A percentile compares a stretch with the other conserved stretches of the same genome.
These are phyloP conservation scores for Zophobas morio DNA, from an alignment of 1,140 invertebrate genomes.

Conservation along the genomic window DNA sequence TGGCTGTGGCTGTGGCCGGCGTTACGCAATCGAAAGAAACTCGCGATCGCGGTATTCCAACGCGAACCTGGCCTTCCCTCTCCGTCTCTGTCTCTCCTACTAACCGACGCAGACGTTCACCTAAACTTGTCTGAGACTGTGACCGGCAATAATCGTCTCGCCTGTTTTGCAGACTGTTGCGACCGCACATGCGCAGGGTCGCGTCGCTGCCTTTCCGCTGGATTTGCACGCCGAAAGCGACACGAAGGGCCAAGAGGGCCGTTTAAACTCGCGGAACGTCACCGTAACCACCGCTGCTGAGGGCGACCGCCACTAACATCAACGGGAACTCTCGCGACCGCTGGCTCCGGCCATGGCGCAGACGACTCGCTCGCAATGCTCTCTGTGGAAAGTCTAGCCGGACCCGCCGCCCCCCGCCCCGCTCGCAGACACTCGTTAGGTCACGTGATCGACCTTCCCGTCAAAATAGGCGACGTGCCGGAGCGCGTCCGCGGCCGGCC, in stretches of 20 bases:
- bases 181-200: conserved; percentile 50
- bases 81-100: conserved; percentile 56
- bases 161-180: conserved; percentile 59
- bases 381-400: conserved; percentile 61
- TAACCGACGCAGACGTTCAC: conserved; percentile 59
- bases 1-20: conserved; percentile 41
- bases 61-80: conserved; percentile 51
- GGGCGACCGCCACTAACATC: conserved; percentile 21
- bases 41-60: conserved; percentile 9
- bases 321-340: conserved; percentile 10
- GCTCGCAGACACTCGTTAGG: conserved; percentile 58
- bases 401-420: conserved; percentile 53
- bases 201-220: conserved; percentile 21
- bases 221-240: not conserved
- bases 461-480: conserved; percentile 81
- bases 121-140: conserved; percentile 59
- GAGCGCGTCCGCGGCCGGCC: conserved; percentile 51
- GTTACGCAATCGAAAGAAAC: conserved; percentile 34
- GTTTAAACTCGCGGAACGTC: conserved; percentile 12
- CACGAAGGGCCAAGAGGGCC: not conserved
- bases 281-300: not conserved
- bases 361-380: conserved; percentile 44
- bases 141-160: conserved; percentile 56
- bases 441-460: conserved; percentile 80
- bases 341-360: conserved; percentile 20